Evolutionary conservation across 1,140 invertebrate species (phyloP), one percentile per base, ranked within the genome.

Genomic region (Cryptotermes secundus): DNA sequence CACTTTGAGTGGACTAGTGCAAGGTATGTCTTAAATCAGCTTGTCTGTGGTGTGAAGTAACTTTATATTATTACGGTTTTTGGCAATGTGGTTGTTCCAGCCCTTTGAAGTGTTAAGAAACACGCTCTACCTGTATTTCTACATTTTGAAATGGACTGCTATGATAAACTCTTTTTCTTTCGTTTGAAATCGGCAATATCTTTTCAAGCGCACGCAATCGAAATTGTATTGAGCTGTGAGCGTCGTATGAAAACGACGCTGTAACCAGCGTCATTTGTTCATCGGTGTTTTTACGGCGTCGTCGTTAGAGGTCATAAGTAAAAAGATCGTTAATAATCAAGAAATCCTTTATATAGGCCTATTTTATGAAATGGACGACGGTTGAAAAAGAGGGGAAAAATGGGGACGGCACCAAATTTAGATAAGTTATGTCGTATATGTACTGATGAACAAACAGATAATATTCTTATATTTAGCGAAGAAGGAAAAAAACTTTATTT

Each of bases 351-450:
- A 45, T 65, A 72, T 53, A 83, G 49, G 42, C 79, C 72, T 59
- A 79, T 72, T 80, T 84, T 79, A 84, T 85, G 49, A 79, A 59
- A 82, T 81, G 49, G 85, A 49, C 38, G 59, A 82, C 80, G 53
- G 79, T 34, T 82, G 81, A 85, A 80, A 84, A 83, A 45, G 38
- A 83, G 80, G 80, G 79, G 72, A 81, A 85, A 38, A 84, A 85
- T 85, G 85, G 85, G 85, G 80, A 81, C 85, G 59, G 42, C 83
- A 59, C 79, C 83, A 35, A 80, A 84, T 65, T 85, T 86, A 79
- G 86, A 85, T 31, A 86, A 86, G n/a, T 79, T 87, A 86, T 92
- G 92, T 86, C 89, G 92, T 86, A 91, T 93, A 87, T 93, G 92
- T 89, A 91, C 91, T 84, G 87, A 85, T 85, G 89, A 90, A 86